Conservation (phyloP, 2,797 vertebrate species). For the Bothrops alternatus region DNA sequence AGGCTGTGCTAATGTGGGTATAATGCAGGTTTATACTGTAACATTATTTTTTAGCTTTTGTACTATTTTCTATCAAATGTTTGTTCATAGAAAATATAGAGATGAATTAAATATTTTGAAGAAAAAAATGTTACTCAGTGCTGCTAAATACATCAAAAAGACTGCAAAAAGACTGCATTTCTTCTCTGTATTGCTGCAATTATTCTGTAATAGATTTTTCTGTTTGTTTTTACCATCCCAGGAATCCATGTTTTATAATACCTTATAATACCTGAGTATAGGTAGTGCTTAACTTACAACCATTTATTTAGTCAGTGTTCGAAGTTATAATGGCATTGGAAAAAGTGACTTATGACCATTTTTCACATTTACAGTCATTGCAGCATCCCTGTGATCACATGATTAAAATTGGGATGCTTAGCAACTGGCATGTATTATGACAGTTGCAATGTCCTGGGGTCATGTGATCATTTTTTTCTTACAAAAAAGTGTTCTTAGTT, state of each 20-base stretch:
- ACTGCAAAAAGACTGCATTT: neutral
- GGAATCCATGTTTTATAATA: neutral
- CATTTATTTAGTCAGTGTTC: neutral
- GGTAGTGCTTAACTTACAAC: neutral
- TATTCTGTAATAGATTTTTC: neutral
- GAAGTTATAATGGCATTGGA: neutral
- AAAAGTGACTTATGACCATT: neutral
- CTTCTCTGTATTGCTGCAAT: neutral
- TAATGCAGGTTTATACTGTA: accelerated
- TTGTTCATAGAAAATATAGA: neutral
- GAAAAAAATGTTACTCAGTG: neutral
- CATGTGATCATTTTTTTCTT: neutral
- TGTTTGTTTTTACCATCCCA: neutral
- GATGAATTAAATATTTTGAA: neutral
- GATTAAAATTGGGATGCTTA: neutral
- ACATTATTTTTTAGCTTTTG: neutral
- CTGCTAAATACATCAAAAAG: neutral
- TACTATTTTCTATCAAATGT: neutral
- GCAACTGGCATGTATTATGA: neutral
- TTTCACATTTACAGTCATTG: neutral
- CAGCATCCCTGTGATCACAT: neutral
- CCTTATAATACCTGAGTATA: neutral
- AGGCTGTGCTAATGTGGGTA: neutral
- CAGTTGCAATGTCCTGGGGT: neutral
- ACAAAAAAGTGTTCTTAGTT: neutral